Conservation (phyloP, 1,140 invertebrate genomes). For the Tetramorium simillimum region DNA sequence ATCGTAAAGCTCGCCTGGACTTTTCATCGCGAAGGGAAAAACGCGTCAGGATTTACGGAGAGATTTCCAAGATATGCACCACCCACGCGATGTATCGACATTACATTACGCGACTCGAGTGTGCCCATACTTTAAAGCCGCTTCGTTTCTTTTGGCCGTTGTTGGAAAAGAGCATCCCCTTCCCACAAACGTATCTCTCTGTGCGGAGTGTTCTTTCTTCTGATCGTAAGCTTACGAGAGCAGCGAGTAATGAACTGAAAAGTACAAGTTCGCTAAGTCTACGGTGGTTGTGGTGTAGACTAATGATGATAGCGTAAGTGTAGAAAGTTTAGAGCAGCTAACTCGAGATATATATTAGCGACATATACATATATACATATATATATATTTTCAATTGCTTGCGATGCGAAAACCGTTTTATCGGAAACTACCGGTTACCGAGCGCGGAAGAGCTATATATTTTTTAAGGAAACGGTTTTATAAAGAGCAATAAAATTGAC, state of each 20-base stretch:
- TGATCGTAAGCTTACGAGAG: slow-evolving; percentile 12
- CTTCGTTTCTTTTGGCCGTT: slow-evolving; percentile 43
- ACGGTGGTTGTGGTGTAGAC: slow-evolving; percentile 71
- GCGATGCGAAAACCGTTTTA: slow-evolving; percentile 15
- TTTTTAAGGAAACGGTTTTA: slow-evolving; percentile 58
- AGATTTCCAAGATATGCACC: background rate
- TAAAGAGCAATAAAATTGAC: slow-evolving; percentile 55
- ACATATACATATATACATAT: slow-evolving; percentile 27
- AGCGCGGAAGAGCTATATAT: slow-evolving; percentile 49
- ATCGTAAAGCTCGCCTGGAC: slow-evolving; percentile 13
- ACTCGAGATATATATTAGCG: slow-evolving; percentile 52
- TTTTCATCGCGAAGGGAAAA: background rate
- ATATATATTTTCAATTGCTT: slow-evolving; percentile 43
- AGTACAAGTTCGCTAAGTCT: slow-evolving; percentile 72
- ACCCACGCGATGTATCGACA: background rate
- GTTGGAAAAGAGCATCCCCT: slow-evolving; percentile 39
- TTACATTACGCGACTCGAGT: slow-evolving; percentile 29
- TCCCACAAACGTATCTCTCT: slow-evolving; percentile 56
- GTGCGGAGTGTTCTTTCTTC: slow-evolving; percentile 52
- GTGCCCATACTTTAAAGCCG: slow-evolving; percentile 40
- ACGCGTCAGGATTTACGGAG: background rate
- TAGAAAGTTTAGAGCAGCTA: slow-evolving; percentile 69
- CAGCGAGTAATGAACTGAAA: slow-evolving; percentile 64
- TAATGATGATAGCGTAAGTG: slow-evolving; percentile 66
- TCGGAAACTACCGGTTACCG: slow-evolving; percentile 14